phyloP scores from a whole-genome alignment of 1,140 invertebrate species.

The Aphis gossypii region DNA sequence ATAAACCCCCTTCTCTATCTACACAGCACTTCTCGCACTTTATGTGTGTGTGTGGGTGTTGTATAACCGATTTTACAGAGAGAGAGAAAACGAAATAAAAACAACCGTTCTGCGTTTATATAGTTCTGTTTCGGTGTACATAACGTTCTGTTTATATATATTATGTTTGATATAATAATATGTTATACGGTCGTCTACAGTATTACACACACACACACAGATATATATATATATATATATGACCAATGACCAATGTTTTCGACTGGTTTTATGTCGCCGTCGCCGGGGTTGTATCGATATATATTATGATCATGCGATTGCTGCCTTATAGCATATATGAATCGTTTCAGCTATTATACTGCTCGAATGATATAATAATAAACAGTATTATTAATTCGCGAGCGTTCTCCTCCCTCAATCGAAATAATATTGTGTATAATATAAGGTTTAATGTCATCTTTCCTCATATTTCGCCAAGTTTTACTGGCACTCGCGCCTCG shows the following conservation, averaged over 20 bases:
- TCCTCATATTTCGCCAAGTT: background rate
- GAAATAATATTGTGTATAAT: background rate
- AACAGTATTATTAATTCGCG: background rate
- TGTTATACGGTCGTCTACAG: background rate
- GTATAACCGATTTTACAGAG: background rate
- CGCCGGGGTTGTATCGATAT: background rate
- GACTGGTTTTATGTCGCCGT: background rate
- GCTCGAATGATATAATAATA: background rate
- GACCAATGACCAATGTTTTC: conserved; percentile 17
- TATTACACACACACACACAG: too few relatives aligned
- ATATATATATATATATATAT: background rate
- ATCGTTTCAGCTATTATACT: background rate
- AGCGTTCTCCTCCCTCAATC: background rate
- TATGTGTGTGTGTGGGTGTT: background rate
- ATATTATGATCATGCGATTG: background rate
- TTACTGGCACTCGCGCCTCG: background rate
- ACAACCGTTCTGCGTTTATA: background rate
- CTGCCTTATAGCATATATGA: background rate
- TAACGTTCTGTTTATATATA: background rate
- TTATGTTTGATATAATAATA: background rate
- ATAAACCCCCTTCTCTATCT: background rate
- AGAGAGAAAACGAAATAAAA: conserved; percentile 29
- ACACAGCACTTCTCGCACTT: background rate
- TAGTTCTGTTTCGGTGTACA: background rate
- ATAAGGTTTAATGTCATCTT: background rate